These are phyloP conservation scores for Halcyon leucocephala DNA, from an alignment of 2,797 vertebrate species.

Conservation along the genomic window DNA sequence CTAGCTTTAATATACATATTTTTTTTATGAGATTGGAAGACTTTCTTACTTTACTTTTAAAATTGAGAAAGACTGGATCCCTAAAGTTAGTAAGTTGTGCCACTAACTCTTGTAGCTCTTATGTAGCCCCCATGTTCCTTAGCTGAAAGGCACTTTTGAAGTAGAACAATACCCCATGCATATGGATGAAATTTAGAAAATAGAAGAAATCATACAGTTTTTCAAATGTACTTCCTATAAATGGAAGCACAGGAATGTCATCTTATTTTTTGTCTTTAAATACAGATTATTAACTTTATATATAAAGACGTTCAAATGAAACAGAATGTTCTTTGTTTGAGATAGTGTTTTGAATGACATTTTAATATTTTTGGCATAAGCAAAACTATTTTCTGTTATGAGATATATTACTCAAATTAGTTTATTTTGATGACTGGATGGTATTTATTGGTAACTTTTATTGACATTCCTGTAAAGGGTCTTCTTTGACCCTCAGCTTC, in stretches of 20 bases:
- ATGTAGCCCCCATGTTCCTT: background rate
- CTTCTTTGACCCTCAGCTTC: background rate
- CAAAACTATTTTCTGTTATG: background rate
- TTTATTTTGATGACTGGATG: background rate
- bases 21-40: background rate
- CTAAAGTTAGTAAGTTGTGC: background rate
- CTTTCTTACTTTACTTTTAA: background rate
- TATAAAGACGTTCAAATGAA: background rate
- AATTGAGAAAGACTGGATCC: background rate
- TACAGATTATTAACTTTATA: background rate
- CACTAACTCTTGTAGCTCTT: background rate
- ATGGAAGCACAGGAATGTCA: background rate
- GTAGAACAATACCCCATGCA: fast-evolving
- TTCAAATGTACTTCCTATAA: background rate
- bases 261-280: background rate
- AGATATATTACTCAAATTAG: background rate
- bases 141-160: background rate
- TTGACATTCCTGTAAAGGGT: background rate
- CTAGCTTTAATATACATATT: fast-evolving
- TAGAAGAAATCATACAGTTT: background rate
- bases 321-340: background rate
- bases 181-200: background rate
- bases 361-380: background rate
- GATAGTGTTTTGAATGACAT: background rate
- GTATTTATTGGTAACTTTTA: conserved; percentile 5